Percentiles rank a stretch among this genome's conserved stretches.
These are phyloP conservation scores for Dermochelys coriacea DNA, from an alignment of 2,797 vertebrate species.

Conservation along the genomic window DNA sequence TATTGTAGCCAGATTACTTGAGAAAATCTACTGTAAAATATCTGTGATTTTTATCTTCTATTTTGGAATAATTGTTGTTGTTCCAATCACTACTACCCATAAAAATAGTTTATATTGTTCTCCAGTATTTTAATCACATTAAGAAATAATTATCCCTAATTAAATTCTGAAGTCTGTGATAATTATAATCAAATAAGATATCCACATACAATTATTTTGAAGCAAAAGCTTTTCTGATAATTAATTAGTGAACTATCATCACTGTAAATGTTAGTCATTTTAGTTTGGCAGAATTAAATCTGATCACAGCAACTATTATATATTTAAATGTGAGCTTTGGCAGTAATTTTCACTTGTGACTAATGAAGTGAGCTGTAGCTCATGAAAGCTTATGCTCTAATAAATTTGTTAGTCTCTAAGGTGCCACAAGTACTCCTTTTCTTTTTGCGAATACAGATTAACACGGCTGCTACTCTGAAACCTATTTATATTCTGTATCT, in stretches of 20 bases:
- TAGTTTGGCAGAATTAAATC: conserved; percentile 49
- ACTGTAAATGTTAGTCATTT: conserved; percentile 64
- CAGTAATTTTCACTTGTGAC: not conserved
- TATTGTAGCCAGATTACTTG: conserved; percentile 49
- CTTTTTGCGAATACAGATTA: no score
- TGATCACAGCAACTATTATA: not conserved
- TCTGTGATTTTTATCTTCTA: conserved; percentile 63
- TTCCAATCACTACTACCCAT: conserved; percentile 71
- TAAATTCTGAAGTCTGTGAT: conserved; percentile 79
- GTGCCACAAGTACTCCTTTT: no score
- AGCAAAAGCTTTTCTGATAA: conserved; percentile 77
- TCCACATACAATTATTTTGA: conserved; percentile 72
- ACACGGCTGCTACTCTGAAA: no score
- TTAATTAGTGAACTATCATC: conserved; percentile 78
- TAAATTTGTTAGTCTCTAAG: no score
- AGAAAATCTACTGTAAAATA: conserved; percentile 49
- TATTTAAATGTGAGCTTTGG: not conserved
- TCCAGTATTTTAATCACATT: conserved; percentile 81
- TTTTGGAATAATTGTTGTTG: conserved; percentile 67
- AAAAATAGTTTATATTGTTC: conserved; percentile 77
- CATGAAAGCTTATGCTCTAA: no score
- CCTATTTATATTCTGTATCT: not conserved
- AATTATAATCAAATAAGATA: conserved; percentile 82
- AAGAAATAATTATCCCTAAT: conserved; percentile 81
- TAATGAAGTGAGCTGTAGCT: no score